A percentile compares a stretch with the other conserved stretches of the same genome.
phyloP scores from a whole-genome alignment of 1,140 invertebrate genomes.

The Aleiodes sp. region DNA sequence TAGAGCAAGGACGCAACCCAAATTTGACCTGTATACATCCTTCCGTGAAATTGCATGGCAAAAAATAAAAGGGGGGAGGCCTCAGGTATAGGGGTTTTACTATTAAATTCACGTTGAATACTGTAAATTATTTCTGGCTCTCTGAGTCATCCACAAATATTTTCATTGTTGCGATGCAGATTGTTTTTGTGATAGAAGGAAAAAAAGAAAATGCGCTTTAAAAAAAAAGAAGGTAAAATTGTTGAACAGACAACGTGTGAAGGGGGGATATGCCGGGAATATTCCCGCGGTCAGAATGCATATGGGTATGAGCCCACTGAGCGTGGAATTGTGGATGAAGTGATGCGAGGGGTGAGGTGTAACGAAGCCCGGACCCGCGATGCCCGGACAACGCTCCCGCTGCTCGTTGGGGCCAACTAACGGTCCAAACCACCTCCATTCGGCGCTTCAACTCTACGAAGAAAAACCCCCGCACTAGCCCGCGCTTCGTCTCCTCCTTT shows the following conservation, averaged over 20 bases:
- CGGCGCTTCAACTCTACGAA: neutral
- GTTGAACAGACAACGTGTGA: too few species aligned
- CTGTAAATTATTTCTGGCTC: neutral
- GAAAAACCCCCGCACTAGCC: constrained; percentile 25
- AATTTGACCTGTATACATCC: neutral
- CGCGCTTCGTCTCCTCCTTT: constrained; percentile 38
- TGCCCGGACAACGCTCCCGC: constrained; percentile 63
- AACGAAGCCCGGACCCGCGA: constrained; percentile 29
- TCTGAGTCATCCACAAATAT: neutral
- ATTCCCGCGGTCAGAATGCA: constrained; percentile 15
- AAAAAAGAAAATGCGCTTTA: neutral
- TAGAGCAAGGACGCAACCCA: neutral
- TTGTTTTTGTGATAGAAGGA: too few species aligned
- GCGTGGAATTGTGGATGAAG: neutral
- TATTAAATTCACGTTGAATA: neutral
- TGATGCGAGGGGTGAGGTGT: neutral
- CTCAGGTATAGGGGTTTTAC: neutral
- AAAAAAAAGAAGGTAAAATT: neutral
- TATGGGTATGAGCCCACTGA: neutral
- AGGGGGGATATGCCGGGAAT: constrained; percentile 1
- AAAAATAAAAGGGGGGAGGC: neutral
- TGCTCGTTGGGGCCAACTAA: constrained; percentile 60
- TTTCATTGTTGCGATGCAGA: too few species aligned
- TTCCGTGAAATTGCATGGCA: neutral
- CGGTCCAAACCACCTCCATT: constrained; percentile 58